These are phyloP conservation scores for Machimus atricapillus DNA, from an alignment of 2,888 invertebrate genomes.

Conservation along the genomic window DNA sequence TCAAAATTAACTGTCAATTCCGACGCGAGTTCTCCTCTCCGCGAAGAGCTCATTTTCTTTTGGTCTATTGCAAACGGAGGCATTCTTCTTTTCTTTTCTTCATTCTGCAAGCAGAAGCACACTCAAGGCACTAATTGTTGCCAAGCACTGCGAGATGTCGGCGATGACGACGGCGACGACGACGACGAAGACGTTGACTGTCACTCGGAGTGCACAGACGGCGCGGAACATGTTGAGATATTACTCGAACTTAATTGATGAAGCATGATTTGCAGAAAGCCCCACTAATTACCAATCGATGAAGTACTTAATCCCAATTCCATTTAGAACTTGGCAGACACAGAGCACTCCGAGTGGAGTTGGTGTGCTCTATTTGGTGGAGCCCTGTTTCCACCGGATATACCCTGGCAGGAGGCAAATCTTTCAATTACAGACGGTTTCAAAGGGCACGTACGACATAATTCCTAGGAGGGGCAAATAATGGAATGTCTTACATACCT, in stretches of 20 bases:
- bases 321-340: conserved; percentile 17
- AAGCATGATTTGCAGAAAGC: conserved; percentile 34
- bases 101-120: not conserved
- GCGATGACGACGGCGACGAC: not conserved
- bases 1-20: conserved; percentile 25
- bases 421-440: conserved; percentile 10
- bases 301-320: conserved; percentile 33
- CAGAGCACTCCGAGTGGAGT: not conserved
- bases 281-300: conserved; percentile 30
- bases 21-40: not conserved
- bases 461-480: not conserved
- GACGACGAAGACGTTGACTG: not conserved
- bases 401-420: not conserved
- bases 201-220: not conserved
- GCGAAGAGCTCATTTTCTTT: not conserved
- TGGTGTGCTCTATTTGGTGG: not conserved
- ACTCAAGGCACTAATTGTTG: not conserved
- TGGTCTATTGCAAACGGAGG: not conserved
- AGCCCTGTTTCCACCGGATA: not conserved
- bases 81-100: not conserved
- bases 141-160: not conserved
- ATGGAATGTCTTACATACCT: not conserved
- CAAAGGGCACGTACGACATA: conserved; percentile 27
- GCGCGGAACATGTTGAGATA: not conserved
- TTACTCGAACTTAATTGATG: conserved; percentile 9